phyloP scores from a whole-genome alignment of 2,113 vertebrate genomes.

The Perca fluviatilis region DNA sequence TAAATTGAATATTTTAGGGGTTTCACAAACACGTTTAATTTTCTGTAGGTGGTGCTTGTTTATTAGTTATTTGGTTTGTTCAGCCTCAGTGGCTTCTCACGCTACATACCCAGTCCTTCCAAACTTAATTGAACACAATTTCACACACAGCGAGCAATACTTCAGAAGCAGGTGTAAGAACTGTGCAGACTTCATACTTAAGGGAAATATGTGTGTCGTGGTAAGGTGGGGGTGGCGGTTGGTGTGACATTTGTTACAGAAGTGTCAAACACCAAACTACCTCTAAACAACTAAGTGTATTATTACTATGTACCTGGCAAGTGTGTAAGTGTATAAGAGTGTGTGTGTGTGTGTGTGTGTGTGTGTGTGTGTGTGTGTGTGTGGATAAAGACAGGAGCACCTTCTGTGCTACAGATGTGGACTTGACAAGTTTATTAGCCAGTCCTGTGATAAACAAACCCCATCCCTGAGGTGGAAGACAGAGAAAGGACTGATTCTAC shows the following conservation, averaged over 20 bases:
- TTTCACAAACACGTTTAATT: background rate
- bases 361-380: background rate
- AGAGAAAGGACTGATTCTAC: constrained; percentile 68
- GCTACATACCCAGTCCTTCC: background rate
- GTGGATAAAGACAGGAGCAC: constrained; percentile 41
- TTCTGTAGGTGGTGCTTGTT: background rate
- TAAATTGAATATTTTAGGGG: background rate
- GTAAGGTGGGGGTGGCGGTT: constrained; percentile 28
- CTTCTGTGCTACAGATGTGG: constrained; percentile 75
- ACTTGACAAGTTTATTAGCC: constrained; percentile 79
- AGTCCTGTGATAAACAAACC: constrained; percentile 74
- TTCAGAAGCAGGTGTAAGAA: constrained; percentile 25
- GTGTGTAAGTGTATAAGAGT: background rate
- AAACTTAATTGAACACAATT: background rate
- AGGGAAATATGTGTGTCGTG: background rate
- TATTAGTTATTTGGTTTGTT: background rate
- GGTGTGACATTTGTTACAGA: constrained; percentile 30
- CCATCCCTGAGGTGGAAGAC: constrained; percentile 55
- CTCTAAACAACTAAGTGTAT: constrained; percentile 28
- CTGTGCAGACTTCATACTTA: background rate
- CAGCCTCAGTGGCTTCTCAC: background rate
- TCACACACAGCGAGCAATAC: background rate
- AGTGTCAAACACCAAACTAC: constrained; percentile 58
- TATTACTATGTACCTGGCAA: constrained; percentile 71
- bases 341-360: constrained; percentile 22